Evolutionary conservation across 1,140 invertebrate species (phyloP).

Genomic region (Littorina saxatilis): DNA sequence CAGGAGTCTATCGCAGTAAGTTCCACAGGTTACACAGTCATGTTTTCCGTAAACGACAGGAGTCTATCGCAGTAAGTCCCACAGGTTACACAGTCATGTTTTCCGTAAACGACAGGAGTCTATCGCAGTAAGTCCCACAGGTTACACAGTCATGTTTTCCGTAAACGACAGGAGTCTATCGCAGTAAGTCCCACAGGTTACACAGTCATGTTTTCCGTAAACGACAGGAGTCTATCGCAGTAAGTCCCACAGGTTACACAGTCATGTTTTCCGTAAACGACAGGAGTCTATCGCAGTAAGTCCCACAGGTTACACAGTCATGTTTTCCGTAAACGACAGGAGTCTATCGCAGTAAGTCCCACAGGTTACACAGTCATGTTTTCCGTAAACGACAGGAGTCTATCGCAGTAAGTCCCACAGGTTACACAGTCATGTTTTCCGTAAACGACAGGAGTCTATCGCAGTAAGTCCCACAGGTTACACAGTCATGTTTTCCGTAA

Average conservation of each 20-base stretch:
- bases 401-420: slow-evolving; percentile 24
- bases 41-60: slow-evolving; percentile 56
- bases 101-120: slow-evolving; percentile 52
- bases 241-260: slow-evolving; percentile 42
- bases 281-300: slow-evolving; percentile 29
- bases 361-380: slow-evolving; percentile 54
- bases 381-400: slow-evolving; percentile 52
- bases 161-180: slow-evolving; percentile 52
- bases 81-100: slow-evolving; percentile 54
- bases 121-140: slow-evolving; percentile 24
- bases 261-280: slow-evolving; percentile 59
- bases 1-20: slow-evolving; percentile 29
- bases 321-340: slow-evolving; percentile 56
- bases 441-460: slow-evolving; percentile 52
- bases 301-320: slow-evolving; percentile 51
- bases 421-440: slow-evolving; percentile 55
- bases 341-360: slow-evolving; percentile 24
- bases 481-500: slow-evolving; percentile 61
- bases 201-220: slow-evolving; percentile 61
- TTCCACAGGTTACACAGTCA: slow-evolving; percentile 50
- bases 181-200: slow-evolving; percentile 22
- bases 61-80: slow-evolving; percentile 24
- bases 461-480: slow-evolving; percentile 22
- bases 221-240: slow-evolving; percentile 44
- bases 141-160: slow-evolving; percentile 55